Conservation (phyloP, 2,113 vertebrate species). For the Charadrius vociferus region DNA sequence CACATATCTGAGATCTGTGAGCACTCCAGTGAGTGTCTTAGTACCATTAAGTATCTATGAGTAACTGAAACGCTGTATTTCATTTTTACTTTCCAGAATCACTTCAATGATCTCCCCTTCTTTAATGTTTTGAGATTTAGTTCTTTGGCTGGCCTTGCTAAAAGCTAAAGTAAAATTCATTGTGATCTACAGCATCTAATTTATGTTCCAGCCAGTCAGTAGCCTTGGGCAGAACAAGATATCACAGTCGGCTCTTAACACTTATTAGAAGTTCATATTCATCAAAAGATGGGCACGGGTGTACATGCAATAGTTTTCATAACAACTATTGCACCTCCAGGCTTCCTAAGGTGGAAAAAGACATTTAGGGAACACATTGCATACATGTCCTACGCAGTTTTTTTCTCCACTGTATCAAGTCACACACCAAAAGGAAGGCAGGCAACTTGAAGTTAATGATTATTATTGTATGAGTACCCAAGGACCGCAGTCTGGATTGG, state of each 20-base stretch:
- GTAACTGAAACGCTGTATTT: background rate
- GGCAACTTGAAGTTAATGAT: background rate
- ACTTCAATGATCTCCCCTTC: background rate
- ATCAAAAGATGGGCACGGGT: background rate
- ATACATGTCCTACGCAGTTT: background rate
- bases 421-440: background rate
- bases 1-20: background rate
- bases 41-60: background rate
- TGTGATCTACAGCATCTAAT: background rate
- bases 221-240: background rate
- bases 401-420: background rate
- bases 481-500: background rate
- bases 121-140: background rate
- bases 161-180: background rate
- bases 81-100: background rate
- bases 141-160: background rate
- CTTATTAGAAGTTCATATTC: background rate
- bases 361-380: background rate
- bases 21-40: background rate
- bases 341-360: background rate
- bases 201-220: background rate
- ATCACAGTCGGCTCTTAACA: background rate
- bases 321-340: background rate
- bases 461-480: background rate
- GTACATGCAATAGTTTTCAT: background rate